Conservation (phyloP, 2,113 vertebrate genomes). For the Cryptomyrus ogoouensis region DNA sequence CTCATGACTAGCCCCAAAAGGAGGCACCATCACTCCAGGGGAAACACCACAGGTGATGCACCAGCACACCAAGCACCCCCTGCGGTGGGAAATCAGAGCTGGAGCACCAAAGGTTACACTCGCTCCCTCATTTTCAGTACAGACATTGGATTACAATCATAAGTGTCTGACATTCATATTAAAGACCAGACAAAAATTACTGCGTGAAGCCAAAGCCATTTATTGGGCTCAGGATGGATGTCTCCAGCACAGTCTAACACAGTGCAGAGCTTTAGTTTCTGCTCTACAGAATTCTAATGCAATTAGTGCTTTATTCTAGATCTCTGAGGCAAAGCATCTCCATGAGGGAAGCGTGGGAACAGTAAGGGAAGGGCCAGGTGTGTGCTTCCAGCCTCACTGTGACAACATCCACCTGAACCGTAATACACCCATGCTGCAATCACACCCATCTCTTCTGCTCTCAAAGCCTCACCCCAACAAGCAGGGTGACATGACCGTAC, state of each 20-base stretch:
- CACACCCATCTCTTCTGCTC: not conserved
- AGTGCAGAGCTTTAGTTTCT: not conserved
- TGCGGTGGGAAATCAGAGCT: not conserved
- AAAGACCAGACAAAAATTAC: not conserved
- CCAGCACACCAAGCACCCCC: no score
- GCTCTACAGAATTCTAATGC: not conserved
- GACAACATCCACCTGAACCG: not conserved
- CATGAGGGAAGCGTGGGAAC: not conserved
- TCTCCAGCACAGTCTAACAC: not conserved
- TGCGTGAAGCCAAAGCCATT: not conserved
- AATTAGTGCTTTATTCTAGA: not conserved
- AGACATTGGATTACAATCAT: no score
- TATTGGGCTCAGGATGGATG: not conserved
- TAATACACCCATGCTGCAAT: not conserved
- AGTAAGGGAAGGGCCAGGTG: not conserved
- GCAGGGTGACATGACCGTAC: not conserved
- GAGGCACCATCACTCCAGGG: not conserved
- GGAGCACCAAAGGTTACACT: not conserved
- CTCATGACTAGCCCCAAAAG: not conserved
- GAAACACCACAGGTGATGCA: not conserved
- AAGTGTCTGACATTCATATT: not conserved
- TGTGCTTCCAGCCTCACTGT: not conserved
- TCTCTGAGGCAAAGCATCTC: not conserved
- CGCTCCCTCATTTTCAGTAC: not conserved
- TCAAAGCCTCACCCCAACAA: not conserved